These are phyloP conservation scores for Luperina nickerlii DNA, from an alignment of 2,888 invertebrate genomes.

Conservation along the genomic window DNA sequence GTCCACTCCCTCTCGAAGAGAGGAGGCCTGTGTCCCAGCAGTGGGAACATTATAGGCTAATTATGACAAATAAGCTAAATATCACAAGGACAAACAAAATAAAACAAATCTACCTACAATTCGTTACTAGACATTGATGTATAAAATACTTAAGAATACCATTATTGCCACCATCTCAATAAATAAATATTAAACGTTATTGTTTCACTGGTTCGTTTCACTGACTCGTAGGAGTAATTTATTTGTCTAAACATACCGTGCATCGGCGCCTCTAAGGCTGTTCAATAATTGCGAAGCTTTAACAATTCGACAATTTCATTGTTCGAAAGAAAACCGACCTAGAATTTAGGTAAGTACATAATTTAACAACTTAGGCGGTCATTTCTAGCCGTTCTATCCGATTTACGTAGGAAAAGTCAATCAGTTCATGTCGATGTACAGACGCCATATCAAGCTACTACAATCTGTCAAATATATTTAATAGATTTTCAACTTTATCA, in stretches of 20 bases:
- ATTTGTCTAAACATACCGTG: slow-evolving; percentile 49
- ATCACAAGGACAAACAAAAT: slow-evolving; percentile 57
- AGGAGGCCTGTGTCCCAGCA: too few species aligned
- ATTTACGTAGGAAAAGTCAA: slow-evolving; percentile 44
- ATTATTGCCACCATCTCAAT: slow-evolving; percentile 56
- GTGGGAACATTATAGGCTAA: too few species aligned
- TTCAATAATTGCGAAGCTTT: slow-evolving; percentile 45
- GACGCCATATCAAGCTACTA: too few species aligned
- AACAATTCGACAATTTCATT: slow-evolving; percentile 65
- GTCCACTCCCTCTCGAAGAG: too few species aligned
- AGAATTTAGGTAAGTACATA: slow-evolving; percentile 55
- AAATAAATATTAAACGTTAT: slow-evolving; percentile 45
- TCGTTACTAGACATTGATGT: slow-evolving; percentile 47
- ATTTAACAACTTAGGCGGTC: slow-evolving; percentile 55
- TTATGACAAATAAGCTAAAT: slow-evolving; percentile 41
- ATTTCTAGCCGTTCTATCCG: slow-evolving; percentile 55
- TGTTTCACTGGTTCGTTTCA: slow-evolving; percentile 35
- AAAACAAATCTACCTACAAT: slow-evolving; percentile 45
- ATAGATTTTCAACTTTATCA: too few species aligned
- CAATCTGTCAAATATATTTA: too few species aligned
- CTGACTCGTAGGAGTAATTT: slow-evolving; percentile 27
- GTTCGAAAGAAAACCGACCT: slow-evolving; percentile 53
- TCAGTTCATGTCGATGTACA: slow-evolving; percentile 46
- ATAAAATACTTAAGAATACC: slow-evolving; percentile 57
- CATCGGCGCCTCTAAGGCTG: slow-evolving; percentile 59